Conservation (phyloP, 2,797 vertebrate genomes). For the Paratrypauchen microcephalus region DNA sequence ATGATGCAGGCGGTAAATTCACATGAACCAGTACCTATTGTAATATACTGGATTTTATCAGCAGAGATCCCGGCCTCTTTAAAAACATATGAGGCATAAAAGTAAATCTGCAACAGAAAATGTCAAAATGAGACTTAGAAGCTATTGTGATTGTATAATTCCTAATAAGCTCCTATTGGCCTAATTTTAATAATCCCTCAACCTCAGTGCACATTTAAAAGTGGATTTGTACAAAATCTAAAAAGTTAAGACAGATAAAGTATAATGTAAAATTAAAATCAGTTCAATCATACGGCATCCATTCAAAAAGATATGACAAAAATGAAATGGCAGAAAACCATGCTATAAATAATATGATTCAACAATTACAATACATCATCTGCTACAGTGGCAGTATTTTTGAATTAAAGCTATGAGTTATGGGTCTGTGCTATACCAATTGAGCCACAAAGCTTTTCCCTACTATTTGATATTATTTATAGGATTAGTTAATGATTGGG, state of each 20-base stretch:
- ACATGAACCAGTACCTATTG: constrained; percentile 86
- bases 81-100: constrained; percentile 88
- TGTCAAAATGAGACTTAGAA: constrained; percentile 12
- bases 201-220: constrained; percentile 40
- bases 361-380: neutral
- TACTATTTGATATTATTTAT: neutral
- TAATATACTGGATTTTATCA: constrained; percentile 82
- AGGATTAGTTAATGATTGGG: neutral
- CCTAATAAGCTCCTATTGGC: constrained; percentile 55
- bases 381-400: too few species aligned
- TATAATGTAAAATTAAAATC: neutral
- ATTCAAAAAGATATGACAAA: neutral
- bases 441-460: too few species aligned
- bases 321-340: too few species aligned
- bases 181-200: constrained; percentile 37
- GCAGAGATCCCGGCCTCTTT: constrained; percentile 81
- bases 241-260: neutral
- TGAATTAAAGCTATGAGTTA: neutral
- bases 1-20: constrained; percentile 83
- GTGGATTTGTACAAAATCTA: neutral
- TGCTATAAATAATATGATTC: neutral
- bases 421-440: neutral
- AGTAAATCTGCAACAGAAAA: constrained; percentile 82
- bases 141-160: constrained; percentile 10
- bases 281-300: neutral